Conservation (phyloP, 1,140 invertebrate species). For the Druon quercuslanigerum region DNA sequence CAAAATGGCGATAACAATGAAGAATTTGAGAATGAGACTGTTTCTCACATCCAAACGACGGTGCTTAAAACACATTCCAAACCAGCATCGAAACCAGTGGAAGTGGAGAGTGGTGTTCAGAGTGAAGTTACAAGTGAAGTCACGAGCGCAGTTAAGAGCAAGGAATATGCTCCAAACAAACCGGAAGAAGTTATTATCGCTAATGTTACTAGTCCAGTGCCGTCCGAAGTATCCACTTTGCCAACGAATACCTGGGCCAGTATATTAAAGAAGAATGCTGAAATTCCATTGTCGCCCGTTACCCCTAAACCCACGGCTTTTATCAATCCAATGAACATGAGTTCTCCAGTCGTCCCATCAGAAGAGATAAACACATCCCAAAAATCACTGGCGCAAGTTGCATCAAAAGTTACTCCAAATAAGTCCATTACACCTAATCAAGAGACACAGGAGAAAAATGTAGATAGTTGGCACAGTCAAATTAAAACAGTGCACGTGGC, state of each 20-base stretch:
- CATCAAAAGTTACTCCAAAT: conserved; percentile 36
- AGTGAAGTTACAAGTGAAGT: conserved; percentile 38
- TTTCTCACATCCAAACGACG: conserved; percentile 46
- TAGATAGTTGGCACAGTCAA: not conserved
- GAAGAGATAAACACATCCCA: conserved; percentile 9
- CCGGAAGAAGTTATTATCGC: conserved; percentile 3
- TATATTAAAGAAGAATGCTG: conserved; percentile 52
- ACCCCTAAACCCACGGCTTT: conserved; percentile 47
- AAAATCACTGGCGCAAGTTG: conserved; percentile 20
- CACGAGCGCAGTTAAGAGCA: not conserved
- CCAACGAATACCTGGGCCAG: conserved; percentile 39
- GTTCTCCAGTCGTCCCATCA: not conserved
- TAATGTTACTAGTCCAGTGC: not conserved
- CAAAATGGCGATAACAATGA: conserved; percentile 61
- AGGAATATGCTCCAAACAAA: not conserved
- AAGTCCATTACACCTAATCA: not conserved
- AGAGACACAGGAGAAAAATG: conserved; percentile 34
- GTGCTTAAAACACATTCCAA: conserved; percentile 47
- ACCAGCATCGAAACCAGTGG: conserved; percentile 24
- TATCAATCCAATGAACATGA: conserved; percentile 47
- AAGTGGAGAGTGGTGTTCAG: conserved; percentile 25
- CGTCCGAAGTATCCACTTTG: not conserved
- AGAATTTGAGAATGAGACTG: conserved; percentile 51
- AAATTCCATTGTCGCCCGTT: conserved; percentile 29
- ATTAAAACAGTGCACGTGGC: not conserved